A percentile compares a stretch with the other conserved stretches of the same genome.
Conservation (phyloP, 1,140 invertebrate genomes). For the Uloborus diversus region DNA sequence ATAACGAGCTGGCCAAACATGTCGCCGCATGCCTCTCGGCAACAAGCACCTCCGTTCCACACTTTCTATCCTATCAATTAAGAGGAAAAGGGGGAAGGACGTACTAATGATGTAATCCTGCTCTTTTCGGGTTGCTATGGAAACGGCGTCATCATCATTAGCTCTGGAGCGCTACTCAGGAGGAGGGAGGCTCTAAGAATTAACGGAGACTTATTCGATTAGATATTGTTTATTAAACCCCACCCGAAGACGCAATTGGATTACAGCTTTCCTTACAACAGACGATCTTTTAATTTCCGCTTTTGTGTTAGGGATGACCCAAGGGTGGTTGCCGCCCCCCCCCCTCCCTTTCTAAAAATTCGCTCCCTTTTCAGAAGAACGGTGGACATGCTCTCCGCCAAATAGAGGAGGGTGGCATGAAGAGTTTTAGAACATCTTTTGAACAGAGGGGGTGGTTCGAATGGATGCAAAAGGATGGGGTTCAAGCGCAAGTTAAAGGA, state of each 20-base stretch:
- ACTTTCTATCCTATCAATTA: slow-evolving; percentile 48
- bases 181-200: slow-evolving; percentile 35
- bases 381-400: too few relatives aligned
- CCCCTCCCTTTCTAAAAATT: not conserved
- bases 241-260: slow-evolving; percentile 45
- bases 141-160: slow-evolving; percentile 54
- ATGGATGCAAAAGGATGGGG: too few relatives aligned
- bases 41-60: not conserved
- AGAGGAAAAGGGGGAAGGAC: slow-evolving; percentile 47
- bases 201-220: slow-evolving; percentile 52
- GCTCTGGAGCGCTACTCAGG: slow-evolving; percentile 13
- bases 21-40: not conserved
- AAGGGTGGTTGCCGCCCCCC: not conserved
- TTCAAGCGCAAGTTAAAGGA: too few relatives aligned
- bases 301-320: slow-evolving; percentile 47
- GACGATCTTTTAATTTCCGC: slow-evolving; percentile 55
- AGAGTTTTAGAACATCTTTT: too few relatives aligned
- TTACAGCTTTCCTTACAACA: slow-evolving; percentile 31
- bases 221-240: slow-evolving; percentile 56
- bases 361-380: not conserved
- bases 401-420: too few relatives aligned
- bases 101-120: slow-evolving; percentile 50
- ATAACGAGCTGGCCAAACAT: not conserved
- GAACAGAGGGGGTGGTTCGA: too few relatives aligned
- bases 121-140: slow-evolving; percentile 43